Base-by-base conservation (phyloP, 2,113 vertebrate species). In the Plotosus lineatus region DNA sequence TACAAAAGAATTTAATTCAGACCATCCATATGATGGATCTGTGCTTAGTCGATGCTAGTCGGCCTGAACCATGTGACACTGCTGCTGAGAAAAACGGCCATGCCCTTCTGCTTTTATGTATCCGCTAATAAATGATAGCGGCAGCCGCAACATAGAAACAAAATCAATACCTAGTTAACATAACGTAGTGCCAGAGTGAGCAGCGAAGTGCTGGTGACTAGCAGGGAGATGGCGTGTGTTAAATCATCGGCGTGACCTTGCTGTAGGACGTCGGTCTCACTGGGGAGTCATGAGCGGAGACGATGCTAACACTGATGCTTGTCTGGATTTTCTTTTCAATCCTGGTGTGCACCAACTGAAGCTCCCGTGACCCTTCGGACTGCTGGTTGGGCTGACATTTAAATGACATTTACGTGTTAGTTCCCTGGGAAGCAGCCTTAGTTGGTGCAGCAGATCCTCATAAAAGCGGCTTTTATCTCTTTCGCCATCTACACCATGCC, bases 301-400 rank as follows among this genome's bases (percentile, higher is more conserved):
- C 36, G 1, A 23, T 23, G 61, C 75, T 28, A 23, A 53, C 82
- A 78, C 66, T 51, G 79, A 21, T 23, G 42, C 46, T 21, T 50
- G 19, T 69, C 71, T 79, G 44, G 50, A 19, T 44, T n/a, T 58
- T 71, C 71, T 72, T 82, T 46, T 76, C 46, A 60, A 85, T 82
- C 85, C 79, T 82, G 69, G 83, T 85, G 81, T 74, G 82, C 73
- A 42, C 51, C 77, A 75, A 76, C 77, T 81, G 44, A 19, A 81
- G 33, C 78, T 79, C 80, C 83, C 77, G 51, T 76, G 83, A 85
- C 86, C 83, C 63, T 53, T 74, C 81, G 31, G 48, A 77, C 82
- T 56, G 80, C 77, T 40, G 85, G 84, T 53, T 82, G 82, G 88
- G 50, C 85, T 88, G 88, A 89, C 89, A 89, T 88, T 89, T 89